Conservation (phyloP, 2,888 invertebrate species). For the Drosophila formosana region DNA sequence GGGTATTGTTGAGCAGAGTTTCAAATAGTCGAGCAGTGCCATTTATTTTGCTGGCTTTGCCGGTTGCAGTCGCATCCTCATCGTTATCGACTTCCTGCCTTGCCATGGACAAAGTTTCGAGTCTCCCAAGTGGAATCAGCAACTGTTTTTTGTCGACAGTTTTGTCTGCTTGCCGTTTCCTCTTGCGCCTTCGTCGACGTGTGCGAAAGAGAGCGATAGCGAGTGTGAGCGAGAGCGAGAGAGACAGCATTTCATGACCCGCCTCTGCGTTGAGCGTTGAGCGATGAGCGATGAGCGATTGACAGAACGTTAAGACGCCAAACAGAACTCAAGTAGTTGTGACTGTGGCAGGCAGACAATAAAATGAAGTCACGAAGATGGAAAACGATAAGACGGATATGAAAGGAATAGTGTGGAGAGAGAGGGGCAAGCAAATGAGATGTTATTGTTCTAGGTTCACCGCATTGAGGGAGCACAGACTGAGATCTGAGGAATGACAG, state of each 20-base stretch:
- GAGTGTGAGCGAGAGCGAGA: background rate
- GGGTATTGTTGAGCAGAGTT: too few relatives aligned
- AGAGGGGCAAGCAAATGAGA: background rate
- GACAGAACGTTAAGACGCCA: constrained; percentile 3
- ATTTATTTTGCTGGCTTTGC: background rate
- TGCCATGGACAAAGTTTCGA: constrained; percentile 3
- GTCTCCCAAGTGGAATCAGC: constrained; percentile 16
- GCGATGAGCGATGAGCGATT: background rate
- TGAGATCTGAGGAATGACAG: background rate
- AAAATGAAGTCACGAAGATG: background rate
- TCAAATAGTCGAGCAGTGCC: background rate
- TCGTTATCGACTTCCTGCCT: constrained; percentile 13
- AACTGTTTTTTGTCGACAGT: constrained; percentile 8
- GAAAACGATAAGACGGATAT: background rate
- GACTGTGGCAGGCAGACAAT: background rate
- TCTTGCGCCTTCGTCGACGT: background rate
- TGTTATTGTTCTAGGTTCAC: constrained; percentile 1
- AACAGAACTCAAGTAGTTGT: background rate
- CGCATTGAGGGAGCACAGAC: background rate
- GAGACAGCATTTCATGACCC: background rate
- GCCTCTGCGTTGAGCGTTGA: too few relatives aligned
- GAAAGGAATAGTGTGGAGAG: background rate
- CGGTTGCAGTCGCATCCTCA: background rate
- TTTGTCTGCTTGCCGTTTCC: constrained; percentile 5
- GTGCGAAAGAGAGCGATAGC: background rate